Evolutionary conservation across 2,888 invertebrate species (phyloP), one percentile per base, ranked within the genome.

Genomic region (Venusia cambrica): DNA sequence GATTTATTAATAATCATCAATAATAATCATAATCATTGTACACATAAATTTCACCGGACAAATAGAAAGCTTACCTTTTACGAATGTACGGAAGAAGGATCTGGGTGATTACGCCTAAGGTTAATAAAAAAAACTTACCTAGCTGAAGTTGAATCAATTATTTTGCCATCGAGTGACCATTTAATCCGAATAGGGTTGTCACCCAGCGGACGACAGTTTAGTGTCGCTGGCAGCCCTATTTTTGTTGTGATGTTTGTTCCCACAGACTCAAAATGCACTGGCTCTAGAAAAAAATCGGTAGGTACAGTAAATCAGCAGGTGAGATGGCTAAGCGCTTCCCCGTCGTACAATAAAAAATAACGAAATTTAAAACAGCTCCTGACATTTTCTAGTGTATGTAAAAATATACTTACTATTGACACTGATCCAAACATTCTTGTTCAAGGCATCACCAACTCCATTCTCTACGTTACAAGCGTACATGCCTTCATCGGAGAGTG

Each of bases 171-270:
- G 52, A 92, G 89, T 25, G 89, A 91, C 96, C 96, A 96, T 29
- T 90, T 90, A 24, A 96, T 91, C 55, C 92, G 91, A 34, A 96
- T 92, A 3, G 96, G 96, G 58, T 90, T 92, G 73, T 96, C 96
- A 1, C 96, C 96, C 42, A 93, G 89, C 0, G 94, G 94, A 44
- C 90, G 90, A 62, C 96, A 96, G 19, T 90, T 89, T 31, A 96
- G 70, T 1, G 90, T 90, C 3, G 93, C 91, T 1, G 93, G 90
- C 45, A 92, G 89, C 6, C 94, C 93, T 44, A 93, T 89, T 45
- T 92, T 91, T 0, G 94, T 93, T 4, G 94, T 94, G 31, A 94
- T 87, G 65, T 95, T 95, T 38, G 90, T 90, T 26, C 92, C 89
- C 10, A 91, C 81, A 27, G 90, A 89, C 56, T 93, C 93, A 58